Base-by-base conservation (phyloP, 2,888 invertebrate genomes). In the Mesorhabditis sp. region DNA sequence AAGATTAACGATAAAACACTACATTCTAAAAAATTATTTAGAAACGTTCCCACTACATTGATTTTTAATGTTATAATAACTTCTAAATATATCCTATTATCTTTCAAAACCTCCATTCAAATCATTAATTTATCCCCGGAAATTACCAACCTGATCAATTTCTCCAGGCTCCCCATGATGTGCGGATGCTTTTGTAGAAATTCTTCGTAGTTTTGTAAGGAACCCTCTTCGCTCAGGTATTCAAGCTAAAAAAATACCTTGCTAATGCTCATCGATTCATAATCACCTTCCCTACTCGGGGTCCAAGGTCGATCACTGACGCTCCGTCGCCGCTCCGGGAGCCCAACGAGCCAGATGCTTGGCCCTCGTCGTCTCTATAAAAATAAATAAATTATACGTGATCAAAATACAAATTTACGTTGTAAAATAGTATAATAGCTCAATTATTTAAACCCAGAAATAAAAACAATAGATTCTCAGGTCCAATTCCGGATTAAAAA, bases 101-200 rank as follows among this genome's bases (percentile, higher is more conserved):
- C 7, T 50, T 50, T 50, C 58, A 50, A 50, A 50, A 50, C 2
- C 58, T 50, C 10, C n/a, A 2, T 50, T 50, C 1, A 0, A 50
- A 50, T 28, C 28, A 28, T n/a, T 50, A 50, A 50, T 50, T 50
- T 2, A 50, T 50, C 0, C 28, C 28, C 44, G 43, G 10, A 62
- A 65, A 63, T 43, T 66, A 68, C 76, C 67, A 15, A 79, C 79
- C 77, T 79, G 64, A 79, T 76, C 41, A 79, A 71, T 67, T 79
- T 79, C 67, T 79, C 79, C 45, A 79, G 65, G 66, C 77, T 76
- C 0, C 77, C 79, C 79, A 79, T 79, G 66, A 75, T 74, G 68
- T 74, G 72, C 62, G 76, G 78, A 72, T 79, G 73, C 62, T 74
- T 50, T n/a, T 50, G 58, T 10, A 50, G 7, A n/a, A 50, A 50